Evolutionary conservation across 2,888 invertebrate genomes (phyloP), one percentile per base, ranked within the genome.

Genomic region (Aethes cnicana): DNA sequence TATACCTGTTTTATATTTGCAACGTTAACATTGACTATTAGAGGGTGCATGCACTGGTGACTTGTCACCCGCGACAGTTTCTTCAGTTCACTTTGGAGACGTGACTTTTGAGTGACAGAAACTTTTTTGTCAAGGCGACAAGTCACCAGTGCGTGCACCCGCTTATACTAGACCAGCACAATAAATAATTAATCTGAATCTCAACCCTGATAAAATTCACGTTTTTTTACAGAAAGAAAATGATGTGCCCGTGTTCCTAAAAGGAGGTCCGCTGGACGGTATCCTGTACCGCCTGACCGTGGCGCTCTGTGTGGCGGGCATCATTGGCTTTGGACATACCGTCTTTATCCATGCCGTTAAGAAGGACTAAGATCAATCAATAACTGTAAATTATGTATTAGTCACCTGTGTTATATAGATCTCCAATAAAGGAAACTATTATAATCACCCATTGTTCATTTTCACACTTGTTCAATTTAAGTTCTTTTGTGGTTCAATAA

Each of bases 181-280:
- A n/a, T n/a, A n/a, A n/a, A n/a, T n/a, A n/a, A n/a, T n/a, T n/a
- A n/a, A n/a, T n/a, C n/a, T n/a, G n/a, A n/a, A n/a, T n/a, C n/a
- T n/a, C n/a, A n/a, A n/a, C n/a, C n/a, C n/a, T n/a, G n/a, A n/a
- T n/a, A n/a, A n/a, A n/a, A n/a, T n/a, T n/a, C 17, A 43, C 20
- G 20, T 46, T 42, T 21, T 21, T 56, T 89, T 83, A 17, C 83
- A 92, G 92, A 82, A 84, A 77, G 90, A 92, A 4, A 90, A 92
- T 78, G 91, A 91, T 55, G 64, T 87, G 3, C 92, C 92, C 0
- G 86, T 92, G 2, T 91, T 90, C 80, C 72, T 93, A 63, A 93
- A 93, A 70, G 91, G 89, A 18, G 93, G 93, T 37, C 75, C 91
- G 1, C 47, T 77, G 4, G 93, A 93, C 58, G 82, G 63, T 54